phyloP scores from a whole-genome alignment of 2,113 vertebrate species.

The Xyliphius kryptos region DNA sequence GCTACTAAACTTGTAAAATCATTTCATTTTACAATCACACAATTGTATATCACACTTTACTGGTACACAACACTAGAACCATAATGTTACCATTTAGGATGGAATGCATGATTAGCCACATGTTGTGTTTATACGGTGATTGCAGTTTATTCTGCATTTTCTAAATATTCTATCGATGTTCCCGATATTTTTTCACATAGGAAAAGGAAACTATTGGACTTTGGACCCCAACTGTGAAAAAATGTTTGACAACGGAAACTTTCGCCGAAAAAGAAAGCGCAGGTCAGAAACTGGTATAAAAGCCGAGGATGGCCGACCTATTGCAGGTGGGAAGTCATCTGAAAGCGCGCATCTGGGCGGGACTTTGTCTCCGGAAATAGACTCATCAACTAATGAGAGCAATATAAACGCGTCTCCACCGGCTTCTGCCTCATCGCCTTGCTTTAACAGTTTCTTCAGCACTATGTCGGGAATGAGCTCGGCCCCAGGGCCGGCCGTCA shows the following conservation, averaged over 20 bases:
- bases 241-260: constrained; percentile 98
- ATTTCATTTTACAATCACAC: too few species aligned
- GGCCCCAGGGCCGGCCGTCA: constrained; percentile 50
- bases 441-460: constrained; percentile 87
- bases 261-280: constrained; percentile 90
- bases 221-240: constrained; percentile 98
- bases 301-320: constrained; percentile 62
- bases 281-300: constrained; percentile 75
- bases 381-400: constrained; percentile 58
- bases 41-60: too few species aligned
- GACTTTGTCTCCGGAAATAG: constrained; percentile 72
- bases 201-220: constrained; percentile 98
- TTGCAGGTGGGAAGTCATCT: constrained; percentile 58
- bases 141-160: too few species aligned
- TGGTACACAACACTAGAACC: too few species aligned
- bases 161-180: too few species aligned
- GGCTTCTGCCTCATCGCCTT: constrained; percentile 64
- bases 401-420: constrained; percentile 74
- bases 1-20: too few species aligned
- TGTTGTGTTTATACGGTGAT: too few species aligned
- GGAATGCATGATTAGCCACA: too few species aligned
- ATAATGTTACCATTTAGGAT: too few species aligned
- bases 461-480: constrained; percentile 76
- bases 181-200: constrained; percentile 62
- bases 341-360: constrained; percentile 73